These are phyloP conservation scores for Forbesichthys papilliferus DNA, from an alignment of 2,113 vertebrate genomes.

Conservation along the genomic window DNA sequence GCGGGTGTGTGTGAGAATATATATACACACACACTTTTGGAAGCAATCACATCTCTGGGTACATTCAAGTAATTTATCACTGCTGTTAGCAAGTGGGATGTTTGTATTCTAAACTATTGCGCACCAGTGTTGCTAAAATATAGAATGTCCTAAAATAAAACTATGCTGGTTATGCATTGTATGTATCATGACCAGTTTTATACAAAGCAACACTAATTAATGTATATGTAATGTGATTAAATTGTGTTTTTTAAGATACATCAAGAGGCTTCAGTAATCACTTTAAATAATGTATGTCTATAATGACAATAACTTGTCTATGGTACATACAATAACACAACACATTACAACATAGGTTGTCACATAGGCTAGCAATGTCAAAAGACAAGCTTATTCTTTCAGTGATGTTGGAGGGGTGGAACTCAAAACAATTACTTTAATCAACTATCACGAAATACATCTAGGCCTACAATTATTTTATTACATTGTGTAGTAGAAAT, in stretches of 20 bases:
- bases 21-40: too few species aligned
- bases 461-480: too few species aligned
- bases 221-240: not conserved
- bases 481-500: too few species aligned
- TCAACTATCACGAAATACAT: too few species aligned
- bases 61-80: not conserved
- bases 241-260: slow-evolving; percentile 1
- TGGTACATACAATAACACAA: slow-evolving; percentile 30
- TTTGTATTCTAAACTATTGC: not conserved
- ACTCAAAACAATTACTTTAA: too few species aligned
- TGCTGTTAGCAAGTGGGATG: not conserved
- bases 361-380: too few species aligned
- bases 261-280: slow-evolving; percentile 36
- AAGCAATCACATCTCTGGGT: too few species aligned
- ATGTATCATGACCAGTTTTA: not conserved
- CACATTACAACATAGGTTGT: slow-evolving; percentile 20
- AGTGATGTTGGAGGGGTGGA: too few species aligned
- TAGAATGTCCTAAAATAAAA: too few species aligned
- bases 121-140: not conserved
- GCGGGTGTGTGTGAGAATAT: too few species aligned
- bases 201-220: not conserved
- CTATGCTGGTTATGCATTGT: too few species aligned
- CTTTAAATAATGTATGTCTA: slow-evolving; percentile 30
- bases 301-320: slow-evolving; percentile 19
- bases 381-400: too few species aligned